Base-by-base conservation (phyloP, 2,113 vertebrate species). In the Phrynocephalus versicolor region DNA sequence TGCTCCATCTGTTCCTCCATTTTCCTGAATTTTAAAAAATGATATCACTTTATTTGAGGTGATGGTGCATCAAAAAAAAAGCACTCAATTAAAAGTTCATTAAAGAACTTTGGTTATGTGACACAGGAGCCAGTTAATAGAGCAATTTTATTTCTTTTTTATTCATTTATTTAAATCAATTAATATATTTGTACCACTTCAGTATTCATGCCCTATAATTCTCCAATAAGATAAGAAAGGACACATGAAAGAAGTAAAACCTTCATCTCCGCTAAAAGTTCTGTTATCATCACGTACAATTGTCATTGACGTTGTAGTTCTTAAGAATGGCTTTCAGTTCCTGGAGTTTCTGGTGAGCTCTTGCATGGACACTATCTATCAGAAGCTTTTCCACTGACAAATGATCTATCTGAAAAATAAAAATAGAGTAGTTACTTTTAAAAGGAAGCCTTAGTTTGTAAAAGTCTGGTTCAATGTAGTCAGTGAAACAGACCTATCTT, bases 331-430 rank as follows among this genome's bases (percentile, higher is more conserved):
- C 96, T 96, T 99, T 99, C 76, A 99, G 95, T 93, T 99, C 99
- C 95, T 99, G 98, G 64, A 99, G 97, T 92, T 99, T 99, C 95
- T 99, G 99, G 97, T 99, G 96, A 79, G 98, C 98, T 89, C 98
- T 97, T 64, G 98, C 98, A 90, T 98, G 98, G 35, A 99, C 98
- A 58, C 99, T 99, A 94, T 99, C 98, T 84, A 99, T 99, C 92
- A 99, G 92, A 88, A 99, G 98, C 93, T 99, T 99, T 94, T 99
- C 99, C 95, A 99, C 97, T 57, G 98, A 99, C 72, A 99, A 95
- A 92, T 99, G 99, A 89, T 99, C 98, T 89, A 99, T 99, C 99
- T 99, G 92, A 72, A 93, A 80, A 89, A 89, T 92, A 82, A 27
- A 92, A 92, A 75, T 71, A 86, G 2, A 13, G 4, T 2, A 90